Percentiles rank a stretch among this genome's conserved stretches.
These are phyloP conservation scores for Charaxes varanes DNA, from an alignment of 1,140 invertebrate genomes.

Conservation along the genomic window DNA sequence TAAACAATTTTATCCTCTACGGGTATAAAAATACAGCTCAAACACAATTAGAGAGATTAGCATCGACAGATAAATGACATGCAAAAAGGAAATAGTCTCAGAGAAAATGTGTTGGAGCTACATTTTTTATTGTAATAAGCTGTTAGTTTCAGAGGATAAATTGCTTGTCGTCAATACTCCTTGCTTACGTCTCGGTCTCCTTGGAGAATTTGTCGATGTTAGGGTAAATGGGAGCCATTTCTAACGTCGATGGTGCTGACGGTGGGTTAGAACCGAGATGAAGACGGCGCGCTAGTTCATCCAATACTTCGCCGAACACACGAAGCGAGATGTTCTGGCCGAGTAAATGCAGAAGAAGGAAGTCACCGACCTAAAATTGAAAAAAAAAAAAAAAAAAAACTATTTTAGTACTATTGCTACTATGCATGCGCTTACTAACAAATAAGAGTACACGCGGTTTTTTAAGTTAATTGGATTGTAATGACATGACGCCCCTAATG, in stretches of 20 bases:
- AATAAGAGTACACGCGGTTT: too few relatives aligned
- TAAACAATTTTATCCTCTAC: slow-evolving; percentile 13
- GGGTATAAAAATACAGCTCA: slow-evolving; percentile 21
- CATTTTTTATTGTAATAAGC: slow-evolving; percentile 1
- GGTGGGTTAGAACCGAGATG: slow-evolving; percentile 83
- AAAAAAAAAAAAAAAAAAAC: slow-evolving; percentile 1
- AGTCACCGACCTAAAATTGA: slow-evolving; percentile 84
- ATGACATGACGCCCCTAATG: too few relatives aligned
- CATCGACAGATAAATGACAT: neutral
- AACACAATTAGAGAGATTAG: slow-evolving; percentile 28
- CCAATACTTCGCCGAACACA: slow-evolving; percentile 84
- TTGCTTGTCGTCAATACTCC: slow-evolving; percentile 11
- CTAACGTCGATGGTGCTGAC: slow-evolving; percentile 87
- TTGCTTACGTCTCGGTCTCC: slow-evolving; percentile 85
- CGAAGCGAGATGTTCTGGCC: slow-evolving; percentile 90
- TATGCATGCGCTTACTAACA: neutral
- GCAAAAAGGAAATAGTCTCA: slow-evolving; percentile 17
- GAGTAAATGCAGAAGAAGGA: slow-evolving; percentile 86
- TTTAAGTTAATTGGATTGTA: too few relatives aligned
- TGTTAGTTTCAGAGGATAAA: slow-evolving; percentile 16
- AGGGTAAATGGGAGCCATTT: slow-evolving; percentile 89
- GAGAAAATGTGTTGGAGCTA: slow-evolving; percentile 27
- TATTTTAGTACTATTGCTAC: neutral
- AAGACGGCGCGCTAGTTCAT: slow-evolving; percentile 76
- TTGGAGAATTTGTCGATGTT: slow-evolving; percentile 84